Evolutionary conservation across 2,888 invertebrate genomes (phyloP), one percentile per base, ranked within the genome.

Genomic region (Liopterus haemorrhoidalis): DNA sequence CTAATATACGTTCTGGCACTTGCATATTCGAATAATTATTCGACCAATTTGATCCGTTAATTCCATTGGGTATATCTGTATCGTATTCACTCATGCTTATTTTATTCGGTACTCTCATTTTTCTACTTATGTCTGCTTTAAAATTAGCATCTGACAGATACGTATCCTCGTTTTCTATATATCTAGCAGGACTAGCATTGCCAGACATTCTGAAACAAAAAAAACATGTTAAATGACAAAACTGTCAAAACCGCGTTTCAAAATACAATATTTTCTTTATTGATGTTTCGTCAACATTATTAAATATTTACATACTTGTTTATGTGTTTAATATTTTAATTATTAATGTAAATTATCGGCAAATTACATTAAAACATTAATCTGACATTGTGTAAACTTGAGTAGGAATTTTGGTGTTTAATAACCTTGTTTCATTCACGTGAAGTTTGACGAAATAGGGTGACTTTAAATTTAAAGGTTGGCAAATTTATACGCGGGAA

Each of bases 1-100:
- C 85, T 54, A 94, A 75, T 65, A 95, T 94, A 62, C 92, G 79
- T 61, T 94, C 94, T 2, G 94, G 94, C 24, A 95, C 93, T 62
- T 84, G 84, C 94, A 94, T 94, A 68, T 85, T 85, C 57, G 88
- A 86, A 58, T 74, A 74, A 49, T 74, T 73, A 62, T 77, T 76
- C 54, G 75, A 73, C 82, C 82, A 83, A 28, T 74, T 56, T 30
- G 64, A 75, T 49, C 71, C 71, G 50, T 78, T 76, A 41, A 74
- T 68, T 52, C 80, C 79, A 64, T 80, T 78, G 5, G 77, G 70
- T n/a, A 72, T 61, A 56, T 69, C 64, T 32, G 70, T 65, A 40
- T 85, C 82, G 41, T 81, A 78, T 58, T 80, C 82, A 53, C 78
- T 81, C 43, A 90, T 84, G 69, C 85, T 76, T 49, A 86, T 83